Percentiles rank a stretch among this genome's conserved stretches.
Conservation (phyloP, 2,797 vertebrate genomes). For the Cossypha niveicapilla region DNA sequence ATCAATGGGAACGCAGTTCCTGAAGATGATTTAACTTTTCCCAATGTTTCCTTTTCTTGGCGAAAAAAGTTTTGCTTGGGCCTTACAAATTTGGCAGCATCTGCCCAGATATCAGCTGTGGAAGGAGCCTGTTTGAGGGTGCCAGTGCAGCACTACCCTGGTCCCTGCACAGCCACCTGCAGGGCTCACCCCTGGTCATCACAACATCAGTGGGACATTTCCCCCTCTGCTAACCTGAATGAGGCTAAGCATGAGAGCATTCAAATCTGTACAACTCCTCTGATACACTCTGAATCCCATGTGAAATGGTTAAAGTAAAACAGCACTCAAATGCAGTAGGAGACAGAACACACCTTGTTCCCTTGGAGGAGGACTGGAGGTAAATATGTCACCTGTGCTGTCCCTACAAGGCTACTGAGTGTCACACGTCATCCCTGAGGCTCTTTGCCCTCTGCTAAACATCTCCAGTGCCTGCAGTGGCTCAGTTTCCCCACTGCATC, state of each 20-base stretch:
- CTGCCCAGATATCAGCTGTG: accelerated
- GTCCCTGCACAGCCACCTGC: accelerated
- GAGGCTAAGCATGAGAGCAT: accelerated
- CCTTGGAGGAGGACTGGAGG: background rate
- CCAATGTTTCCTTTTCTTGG: background rate
- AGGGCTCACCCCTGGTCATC: background rate
- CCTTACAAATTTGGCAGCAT: background rate
- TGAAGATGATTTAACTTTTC: background rate
- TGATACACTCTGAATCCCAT: accelerated
- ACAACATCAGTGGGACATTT: background rate
- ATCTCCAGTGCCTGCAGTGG: background rate
- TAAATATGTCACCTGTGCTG: background rate
- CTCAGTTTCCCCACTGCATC: background rate
- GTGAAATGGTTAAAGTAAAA: background rate
- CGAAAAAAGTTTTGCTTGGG: background rate
- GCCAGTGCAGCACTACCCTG: background rate
- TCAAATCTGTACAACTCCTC: background rate
- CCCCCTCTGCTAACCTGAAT: background rate
- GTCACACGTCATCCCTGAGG: background rate
- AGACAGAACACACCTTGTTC: background rate
- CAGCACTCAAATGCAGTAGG: background rate
- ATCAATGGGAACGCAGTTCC: background rate
- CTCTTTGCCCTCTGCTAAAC: background rate
- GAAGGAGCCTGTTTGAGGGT: background rate
- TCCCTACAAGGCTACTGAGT: background rate